Evolutionary conservation across 2,797 vertebrate genomes (phyloP).

Genomic region (Distichodus sexfasciatus): DNA sequence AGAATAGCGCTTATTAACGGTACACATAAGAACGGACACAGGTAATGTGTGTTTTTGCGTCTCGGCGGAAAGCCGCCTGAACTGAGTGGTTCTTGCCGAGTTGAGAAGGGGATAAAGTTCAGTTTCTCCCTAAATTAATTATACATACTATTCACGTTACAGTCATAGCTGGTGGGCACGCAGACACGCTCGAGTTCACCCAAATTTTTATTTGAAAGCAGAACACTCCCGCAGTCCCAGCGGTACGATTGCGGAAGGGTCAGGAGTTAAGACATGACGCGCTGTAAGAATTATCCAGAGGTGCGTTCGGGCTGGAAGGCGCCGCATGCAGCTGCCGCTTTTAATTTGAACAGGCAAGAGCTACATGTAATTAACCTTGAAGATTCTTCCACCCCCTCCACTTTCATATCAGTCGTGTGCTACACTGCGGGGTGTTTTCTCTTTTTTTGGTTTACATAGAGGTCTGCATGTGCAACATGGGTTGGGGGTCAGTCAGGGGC

Average conservation of each 20-base stretch:
- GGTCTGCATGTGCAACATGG: conserved; percentile 20
- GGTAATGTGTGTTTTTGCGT: neutral
- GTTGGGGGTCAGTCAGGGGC: too few relatives aligned
- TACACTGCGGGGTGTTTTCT: conserved; percentile 46
- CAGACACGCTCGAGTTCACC: conserved; percentile 31
- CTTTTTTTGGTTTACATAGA: conserved; percentile 3
- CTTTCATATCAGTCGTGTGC: conserved; percentile 56
- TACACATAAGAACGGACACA: neutral
- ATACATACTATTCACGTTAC: conserved; percentile 7
- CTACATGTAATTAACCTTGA: conserved; percentile 58
- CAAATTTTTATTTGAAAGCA: conserved; percentile 30
- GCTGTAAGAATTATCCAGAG: conserved; percentile 42
- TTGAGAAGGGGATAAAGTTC: neutral
- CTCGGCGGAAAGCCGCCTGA: neutral
- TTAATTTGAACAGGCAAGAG: conserved; percentile 52
- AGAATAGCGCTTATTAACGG: too few relatives aligned
- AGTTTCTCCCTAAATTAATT: conserved; percentile 22
- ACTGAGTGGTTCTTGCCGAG: neutral
- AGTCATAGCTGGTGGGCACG: conserved; percentile 8
- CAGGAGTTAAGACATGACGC: conserved; percentile 43
- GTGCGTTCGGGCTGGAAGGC: conserved; percentile 37
- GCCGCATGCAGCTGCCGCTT: conserved; percentile 48
- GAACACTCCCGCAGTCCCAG: conserved; percentile 39
- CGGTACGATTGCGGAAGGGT: conserved; percentile 41
- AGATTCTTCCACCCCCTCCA: conserved; percentile 44